A percentile compares a stretch with the other conserved stretches of the same genome.
phyloP scores from a whole-genome alignment of 1,140 invertebrate genomes.

The Drosophila ficusphila region DNA sequence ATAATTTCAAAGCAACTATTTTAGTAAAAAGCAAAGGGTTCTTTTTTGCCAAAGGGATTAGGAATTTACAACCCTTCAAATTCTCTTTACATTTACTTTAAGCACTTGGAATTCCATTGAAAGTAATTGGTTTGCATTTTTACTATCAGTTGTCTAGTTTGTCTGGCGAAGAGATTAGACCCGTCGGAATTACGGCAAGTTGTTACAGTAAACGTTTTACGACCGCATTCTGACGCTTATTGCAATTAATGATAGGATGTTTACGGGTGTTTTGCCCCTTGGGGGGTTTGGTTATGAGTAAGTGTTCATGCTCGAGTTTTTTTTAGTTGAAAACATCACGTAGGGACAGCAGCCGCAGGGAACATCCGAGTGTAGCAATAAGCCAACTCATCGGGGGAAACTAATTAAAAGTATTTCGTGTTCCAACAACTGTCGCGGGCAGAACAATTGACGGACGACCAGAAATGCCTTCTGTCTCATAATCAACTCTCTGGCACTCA shows the following conservation, averaged over 20 bases:
- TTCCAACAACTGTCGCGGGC: slow-evolving; percentile 13
- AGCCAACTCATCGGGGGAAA: slow-evolving; percentile 25
- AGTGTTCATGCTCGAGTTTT: slow-evolving; percentile 16
- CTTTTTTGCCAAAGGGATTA: too few species aligned
- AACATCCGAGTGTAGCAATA: slow-evolving; percentile 13
- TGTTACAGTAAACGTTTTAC: slow-evolving; percentile 29
- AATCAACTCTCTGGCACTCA: slow-evolving; percentile 38
- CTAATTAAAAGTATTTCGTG: slow-evolving; percentile 48
- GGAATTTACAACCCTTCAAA: not conserved
- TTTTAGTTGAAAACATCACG: slow-evolving; percentile 33
- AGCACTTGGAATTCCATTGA: slow-evolving; percentile 11
- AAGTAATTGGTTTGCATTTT: slow-evolving; percentile 24
- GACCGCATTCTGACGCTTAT: slow-evolving; percentile 31
- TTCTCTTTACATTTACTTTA: not conserved
- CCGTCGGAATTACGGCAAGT: slow-evolving; percentile 4
- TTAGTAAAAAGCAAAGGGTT: too few species aligned
- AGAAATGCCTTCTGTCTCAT: slow-evolving; percentile 46
- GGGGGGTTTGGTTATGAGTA: slow-evolving; percentile 3
- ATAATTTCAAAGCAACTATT: not conserved
- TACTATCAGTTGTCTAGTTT: slow-evolving; percentile 30
- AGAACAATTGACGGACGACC: slow-evolving; percentile 11
- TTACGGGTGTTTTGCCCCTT: slow-evolving; percentile 3
- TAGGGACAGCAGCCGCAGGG: slow-evolving; percentile 1
- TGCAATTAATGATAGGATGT: slow-evolving; percentile 30
- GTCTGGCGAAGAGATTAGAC: slow-evolving; percentile 24